Percentiles rank a stretch among this genome's conserved stretches.
These are phyloP conservation scores for Opisthocomus hoazin DNA, from an alignment of 2,113 vertebrate species.

Conservation along the genomic window DNA sequence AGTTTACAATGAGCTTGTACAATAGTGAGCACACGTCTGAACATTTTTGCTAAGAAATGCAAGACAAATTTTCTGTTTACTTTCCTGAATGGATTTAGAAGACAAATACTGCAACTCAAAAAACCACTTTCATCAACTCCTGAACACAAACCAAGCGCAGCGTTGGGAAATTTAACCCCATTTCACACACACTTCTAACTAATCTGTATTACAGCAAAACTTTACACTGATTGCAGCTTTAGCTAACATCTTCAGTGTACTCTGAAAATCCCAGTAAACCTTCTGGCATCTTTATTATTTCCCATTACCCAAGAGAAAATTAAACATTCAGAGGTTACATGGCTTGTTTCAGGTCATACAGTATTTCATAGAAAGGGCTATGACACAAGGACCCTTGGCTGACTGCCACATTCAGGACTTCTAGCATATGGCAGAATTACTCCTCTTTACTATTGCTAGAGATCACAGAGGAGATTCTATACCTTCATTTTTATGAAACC, in stretches of 20 bases:
- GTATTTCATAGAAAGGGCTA: not conserved
- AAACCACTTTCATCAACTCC: not conserved
- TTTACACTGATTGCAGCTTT: not conserved
- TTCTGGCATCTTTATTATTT: not conserved
- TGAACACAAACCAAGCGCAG: not conserved
- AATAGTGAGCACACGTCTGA: constrained; percentile 95
- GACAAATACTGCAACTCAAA: not conserved
- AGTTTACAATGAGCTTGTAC: constrained; percentile 98
- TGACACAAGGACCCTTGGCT: not conserved
- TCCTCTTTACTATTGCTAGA: not conserved
- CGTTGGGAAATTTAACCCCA: not conserved
- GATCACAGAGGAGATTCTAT: not conserved
- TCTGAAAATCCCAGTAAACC: not conserved
- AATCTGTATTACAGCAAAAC: not conserved
- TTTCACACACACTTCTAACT: not conserved
- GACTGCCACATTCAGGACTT: not conserved
- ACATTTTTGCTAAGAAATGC: constrained; percentile 87
- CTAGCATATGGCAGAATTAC: not conserved
- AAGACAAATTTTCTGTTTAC: constrained; percentile 29
- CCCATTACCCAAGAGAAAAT: not conserved
- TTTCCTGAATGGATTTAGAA: not conserved
- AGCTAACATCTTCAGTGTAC: not conserved
- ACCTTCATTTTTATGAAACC: not conserved
- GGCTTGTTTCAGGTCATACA: not conserved
- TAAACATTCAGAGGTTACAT: not conserved